Evolutionary conservation across 2,888 invertebrate species (phyloP).

Genomic region (Sphinx pinastri): DNA sequence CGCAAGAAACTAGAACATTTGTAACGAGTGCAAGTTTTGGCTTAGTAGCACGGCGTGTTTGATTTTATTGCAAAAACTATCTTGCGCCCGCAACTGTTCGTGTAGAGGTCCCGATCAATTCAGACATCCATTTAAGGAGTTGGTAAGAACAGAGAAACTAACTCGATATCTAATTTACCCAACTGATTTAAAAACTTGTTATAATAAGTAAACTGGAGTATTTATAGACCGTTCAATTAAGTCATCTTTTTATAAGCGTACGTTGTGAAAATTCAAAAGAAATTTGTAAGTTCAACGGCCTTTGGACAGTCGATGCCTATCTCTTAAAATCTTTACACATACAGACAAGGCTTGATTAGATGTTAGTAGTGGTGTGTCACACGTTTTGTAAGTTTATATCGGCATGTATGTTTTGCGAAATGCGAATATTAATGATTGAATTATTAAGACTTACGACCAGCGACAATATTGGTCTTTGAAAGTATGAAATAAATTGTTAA

Average conservation of each 20-base stretch:
- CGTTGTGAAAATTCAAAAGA: too few species aligned
- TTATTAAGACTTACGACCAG: neutral
- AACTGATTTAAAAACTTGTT: too few species aligned
- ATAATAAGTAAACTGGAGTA: too few species aligned
- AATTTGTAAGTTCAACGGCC: too few species aligned
- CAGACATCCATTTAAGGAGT: neutral
- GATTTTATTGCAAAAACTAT: conserved; percentile 1
- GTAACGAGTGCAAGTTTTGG: conserved; percentile 16
- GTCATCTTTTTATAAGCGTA: too few species aligned
- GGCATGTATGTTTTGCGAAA: conserved; percentile 7
- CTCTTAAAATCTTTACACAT: too few species aligned
- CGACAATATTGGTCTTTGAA: conserved; percentile 1
- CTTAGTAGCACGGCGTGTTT: neutral
- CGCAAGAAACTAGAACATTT: conserved; percentile 6
- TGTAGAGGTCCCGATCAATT: neutral
- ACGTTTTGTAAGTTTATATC: conserved; percentile 3
- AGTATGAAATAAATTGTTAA: neutral
- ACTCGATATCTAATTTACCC: neutral
- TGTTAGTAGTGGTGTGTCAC: neutral
- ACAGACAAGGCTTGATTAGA: too few species aligned
- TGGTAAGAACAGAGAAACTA: neutral
- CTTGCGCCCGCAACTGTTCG: neutral
- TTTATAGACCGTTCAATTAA: too few species aligned
- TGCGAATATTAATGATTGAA: conserved; percentile 1
- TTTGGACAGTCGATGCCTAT: too few species aligned